These are phyloP conservation scores for Malurus melanocephalus DNA, from an alignment of 2,113 vertebrate species.

Conservation along the genomic window DNA sequence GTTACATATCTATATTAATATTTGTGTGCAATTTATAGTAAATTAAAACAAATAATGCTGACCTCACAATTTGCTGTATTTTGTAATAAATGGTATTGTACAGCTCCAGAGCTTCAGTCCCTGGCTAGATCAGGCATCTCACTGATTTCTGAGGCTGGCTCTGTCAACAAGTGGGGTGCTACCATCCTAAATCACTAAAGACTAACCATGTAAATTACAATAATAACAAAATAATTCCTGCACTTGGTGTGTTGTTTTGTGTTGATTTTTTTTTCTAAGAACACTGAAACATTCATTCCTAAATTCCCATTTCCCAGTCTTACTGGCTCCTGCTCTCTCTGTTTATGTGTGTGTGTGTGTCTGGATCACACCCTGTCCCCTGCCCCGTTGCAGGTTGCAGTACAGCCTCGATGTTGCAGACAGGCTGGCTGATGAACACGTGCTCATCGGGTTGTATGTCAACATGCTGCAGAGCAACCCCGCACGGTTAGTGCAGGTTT, in stretches of 20 bases:
- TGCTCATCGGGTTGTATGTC: slow-evolving; percentile 96
- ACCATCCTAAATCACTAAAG: background rate
- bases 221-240: background rate
- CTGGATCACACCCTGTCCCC: slow-evolving; percentile 52
- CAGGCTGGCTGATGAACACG: slow-evolving; percentile 98
- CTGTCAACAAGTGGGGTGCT: background rate
- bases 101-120: background rate
- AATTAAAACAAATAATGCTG: background rate
- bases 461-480: slow-evolving; percentile 92
- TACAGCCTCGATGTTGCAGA: slow-evolving; percentile 96
- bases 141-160: background rate
- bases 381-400: slow-evolving; percentile 87
- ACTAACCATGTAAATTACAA: background rate
- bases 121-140: background rate
- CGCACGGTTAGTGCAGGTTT: slow-evolving; percentile 92
- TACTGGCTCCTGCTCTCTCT: slow-evolving; percentile 54
- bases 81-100: background rate
- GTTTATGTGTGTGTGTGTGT: slow-evolving; percentile 46
- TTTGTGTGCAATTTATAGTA: background rate
- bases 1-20: background rate
- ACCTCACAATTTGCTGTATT: background rate
- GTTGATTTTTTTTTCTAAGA: background rate
- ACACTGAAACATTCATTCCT: background rate
- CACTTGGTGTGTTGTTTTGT: background rate
- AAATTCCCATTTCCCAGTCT: slow-evolving; percentile 46